Percentiles rank a stretch among this genome's conserved stretches.
Evolutionary conservation across 2,113 vertebrate species (phyloP).

Genomic region (Strix aluco): DNA sequence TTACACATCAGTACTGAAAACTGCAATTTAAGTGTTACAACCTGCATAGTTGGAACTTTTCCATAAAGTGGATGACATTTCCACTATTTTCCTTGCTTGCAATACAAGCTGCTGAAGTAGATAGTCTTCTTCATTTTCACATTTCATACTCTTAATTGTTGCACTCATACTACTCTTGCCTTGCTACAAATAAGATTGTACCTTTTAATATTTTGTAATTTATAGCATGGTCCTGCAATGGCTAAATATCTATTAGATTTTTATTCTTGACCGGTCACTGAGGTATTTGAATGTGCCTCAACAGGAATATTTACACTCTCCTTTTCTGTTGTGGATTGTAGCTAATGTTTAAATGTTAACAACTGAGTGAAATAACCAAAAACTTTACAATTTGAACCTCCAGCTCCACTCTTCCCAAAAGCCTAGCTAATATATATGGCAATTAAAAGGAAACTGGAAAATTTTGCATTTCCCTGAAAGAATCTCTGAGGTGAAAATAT

Average conservation of each 20-base stretch:
- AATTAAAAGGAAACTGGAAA: conserved; percentile 34
- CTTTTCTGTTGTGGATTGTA: not conserved
- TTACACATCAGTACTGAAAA: not conserved
- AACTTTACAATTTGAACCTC: not conserved
- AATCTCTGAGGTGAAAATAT: not conserved
- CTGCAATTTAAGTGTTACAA: not conserved
- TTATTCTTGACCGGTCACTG: not conserved
- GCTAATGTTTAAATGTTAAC: not conserved
- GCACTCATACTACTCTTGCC: not conserved
- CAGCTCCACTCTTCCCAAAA: not conserved
- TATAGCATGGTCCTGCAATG: not conserved
- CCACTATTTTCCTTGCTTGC: not conserved
- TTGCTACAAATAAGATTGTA: not conserved
- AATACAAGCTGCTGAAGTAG: not conserved
- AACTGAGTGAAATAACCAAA: not conserved
- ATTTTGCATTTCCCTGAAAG: not conserved
- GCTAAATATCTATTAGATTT: not conserved
- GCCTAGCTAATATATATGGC: conserved; percentile 1
- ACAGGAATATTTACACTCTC: not conserved
- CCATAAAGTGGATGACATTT: not conserved
- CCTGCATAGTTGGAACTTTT: not conserved
- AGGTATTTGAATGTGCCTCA: not conserved
- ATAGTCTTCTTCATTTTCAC: not conserved
- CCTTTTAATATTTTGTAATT: not conserved
- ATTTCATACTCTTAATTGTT: not conserved